A percentile compares a stretch with the other conserved stretches of the same genome.
Evolutionary conservation across 1,140 invertebrate genomes (phyloP).

Genomic region (Drosophila ercepeae): DNA sequence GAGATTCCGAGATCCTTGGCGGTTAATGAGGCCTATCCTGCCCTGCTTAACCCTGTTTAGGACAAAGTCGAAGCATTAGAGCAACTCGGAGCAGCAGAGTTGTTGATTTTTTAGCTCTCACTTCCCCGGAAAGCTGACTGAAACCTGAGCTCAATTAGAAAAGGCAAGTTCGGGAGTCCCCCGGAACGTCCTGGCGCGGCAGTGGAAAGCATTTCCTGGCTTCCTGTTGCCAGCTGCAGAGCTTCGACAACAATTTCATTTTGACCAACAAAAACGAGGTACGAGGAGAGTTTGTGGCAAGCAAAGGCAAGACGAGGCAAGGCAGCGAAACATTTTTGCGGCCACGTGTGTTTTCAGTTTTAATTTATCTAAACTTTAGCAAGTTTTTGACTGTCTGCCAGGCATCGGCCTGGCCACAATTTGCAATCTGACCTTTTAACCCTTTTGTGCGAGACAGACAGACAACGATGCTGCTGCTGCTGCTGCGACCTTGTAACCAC

Average conservation of each 20-base stretch:
- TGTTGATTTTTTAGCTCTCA: neutral
- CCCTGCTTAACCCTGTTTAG: constrained; percentile 32
- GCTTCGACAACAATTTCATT: constrained; percentile 56
- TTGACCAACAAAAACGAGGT: constrained; percentile 61
- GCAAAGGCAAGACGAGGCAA: too few relatives aligned
- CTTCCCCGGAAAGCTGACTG: constrained; percentile 13
- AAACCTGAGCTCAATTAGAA: constrained; percentile 75
- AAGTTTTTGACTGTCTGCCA: constrained; percentile 55
- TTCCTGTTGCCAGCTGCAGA: constrained; percentile 35
- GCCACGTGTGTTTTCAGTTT: constrained; percentile 66
- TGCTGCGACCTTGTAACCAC: constrained; percentile 75
- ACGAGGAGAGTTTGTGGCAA: too few relatives aligned
- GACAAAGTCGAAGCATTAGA: neutral
- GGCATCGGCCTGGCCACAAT: too few relatives aligned
- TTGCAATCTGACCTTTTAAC: constrained; percentile 81
- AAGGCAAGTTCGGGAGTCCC: constrained; percentile 26
- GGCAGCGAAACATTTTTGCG: constrained; percentile 35
- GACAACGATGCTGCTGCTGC: too few relatives aligned
- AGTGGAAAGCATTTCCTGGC: constrained; percentile 16
- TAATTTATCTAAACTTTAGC: constrained; percentile 73
- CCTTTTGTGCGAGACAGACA: constrained; percentile 46
- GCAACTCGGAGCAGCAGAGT: neutral
- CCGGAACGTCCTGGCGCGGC: neutral
- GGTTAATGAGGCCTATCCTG: constrained; percentile 29
- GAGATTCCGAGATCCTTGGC: neutral